Evolutionary conservation across 2,113 vertebrate species (phyloP), one percentile per base, ranked within the genome.

Genomic region (Redunca redunca): DNA sequence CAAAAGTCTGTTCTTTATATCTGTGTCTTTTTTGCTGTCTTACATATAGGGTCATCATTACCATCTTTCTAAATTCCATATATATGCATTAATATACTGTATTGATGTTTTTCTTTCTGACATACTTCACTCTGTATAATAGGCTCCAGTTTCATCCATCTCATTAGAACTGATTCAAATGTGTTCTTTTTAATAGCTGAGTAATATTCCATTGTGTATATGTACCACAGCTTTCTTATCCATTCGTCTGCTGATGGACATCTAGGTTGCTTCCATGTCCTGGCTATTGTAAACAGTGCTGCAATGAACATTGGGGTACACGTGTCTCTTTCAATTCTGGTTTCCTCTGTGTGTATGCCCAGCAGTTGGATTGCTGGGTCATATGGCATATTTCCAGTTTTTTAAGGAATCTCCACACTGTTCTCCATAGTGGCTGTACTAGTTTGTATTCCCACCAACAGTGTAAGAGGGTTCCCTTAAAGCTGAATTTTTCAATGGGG

Each of bases 241-340:
- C 67, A 71, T 40, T 36, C 1, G 0, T 40, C 10, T 40, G 19
- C n/a, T 0, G 10, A 12, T 71, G n/a, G n/a, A 40, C n/a, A 12
- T 71, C n/a, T 23, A 23, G 19, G 67, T 23, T 40, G n/a, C n/a
- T 71, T 71, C 19, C 67, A 36, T 23, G 67, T 23, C 67, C 67
- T 40, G 9, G n/a, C n/a, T 71, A 12, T 40, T 23, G 2, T 71
- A 71, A 71, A 40, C 67, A 71, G n/a, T 23, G 67, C 19, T 40
- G n/a, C 0, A 0, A 71, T 40, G n/a, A 71, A 71, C n/a, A 71
- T 1, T 71, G n/a, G n/a, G n/a, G 2, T 23, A 40, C 67, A 40
- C 0, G 0, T 40, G n/a, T 71, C 67, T 71, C n/a, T 40, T 71
- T 71, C 19, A 71, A 0, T 23, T 71, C 67, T 40, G n/a, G 67